Percentiles rank a stretch among this genome's conserved stretches.
Evolutionary conservation across 2,888 invertebrate genomes (phyloP).

Genomic region (Laothoe populi): DNA sequence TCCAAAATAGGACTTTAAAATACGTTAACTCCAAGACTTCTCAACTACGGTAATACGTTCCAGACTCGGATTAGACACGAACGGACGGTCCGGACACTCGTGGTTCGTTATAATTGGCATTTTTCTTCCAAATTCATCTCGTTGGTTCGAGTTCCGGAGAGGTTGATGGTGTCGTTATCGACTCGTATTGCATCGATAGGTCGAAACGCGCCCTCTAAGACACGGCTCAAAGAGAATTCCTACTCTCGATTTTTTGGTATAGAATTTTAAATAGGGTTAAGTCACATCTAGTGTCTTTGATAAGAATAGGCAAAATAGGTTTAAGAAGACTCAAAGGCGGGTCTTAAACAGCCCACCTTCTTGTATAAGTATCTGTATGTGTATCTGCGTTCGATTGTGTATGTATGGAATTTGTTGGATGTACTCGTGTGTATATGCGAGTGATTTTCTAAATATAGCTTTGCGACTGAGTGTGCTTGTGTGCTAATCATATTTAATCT

Average conservation of each 20-base stretch:
- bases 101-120: background rate
- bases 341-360: background rate
- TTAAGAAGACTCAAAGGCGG: background rate
- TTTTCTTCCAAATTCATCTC: background rate
- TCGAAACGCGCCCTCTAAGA: background rate
- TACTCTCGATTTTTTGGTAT: background rate
- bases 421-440: background rate
- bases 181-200: background rate
- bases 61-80: too few relatives aligned
- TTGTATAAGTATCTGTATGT: background rate
- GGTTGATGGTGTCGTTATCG: background rate
- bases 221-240: background rate
- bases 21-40: too few relatives aligned
- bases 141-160: background rate
- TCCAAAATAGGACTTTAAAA: too few relatives aligned
- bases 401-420: background rate
- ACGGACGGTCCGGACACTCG: background rate
- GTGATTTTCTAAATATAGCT: too few relatives aligned
- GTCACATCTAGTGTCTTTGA: slow-evolving; percentile 2
- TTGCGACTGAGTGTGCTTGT: background rate
- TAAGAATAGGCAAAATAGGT: background rate
- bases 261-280: background rate
- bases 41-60: too few relatives aligned
- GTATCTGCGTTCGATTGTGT: background rate
- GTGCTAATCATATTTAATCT: background rate